phyloP scores from a whole-genome alignment of 92 coral and sea anemone genomes.

The Epizoanthus ramosus region DNA sequence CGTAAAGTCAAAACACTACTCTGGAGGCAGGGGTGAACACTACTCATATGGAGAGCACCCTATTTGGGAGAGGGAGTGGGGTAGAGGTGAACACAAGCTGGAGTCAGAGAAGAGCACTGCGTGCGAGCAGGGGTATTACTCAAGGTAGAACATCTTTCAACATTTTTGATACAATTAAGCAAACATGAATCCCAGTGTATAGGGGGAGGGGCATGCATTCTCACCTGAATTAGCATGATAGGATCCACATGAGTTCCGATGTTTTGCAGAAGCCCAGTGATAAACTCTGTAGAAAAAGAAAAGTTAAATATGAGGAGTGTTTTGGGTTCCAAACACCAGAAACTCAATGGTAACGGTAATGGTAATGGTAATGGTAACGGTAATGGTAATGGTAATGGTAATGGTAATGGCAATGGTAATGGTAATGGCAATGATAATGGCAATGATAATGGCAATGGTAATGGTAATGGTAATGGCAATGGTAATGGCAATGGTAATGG shows the following conservation, averaged over 20 bases:
- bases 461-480: background rate
- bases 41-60: too few relatives aligned
- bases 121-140: too few relatives aligned
- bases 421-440: background rate
- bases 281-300: conserved; percentile 69
- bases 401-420: background rate
- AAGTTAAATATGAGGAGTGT: background rate
- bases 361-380: background rate
- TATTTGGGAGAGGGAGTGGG: too few relatives aligned
- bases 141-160: too few relatives aligned
- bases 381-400: background rate
- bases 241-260: conserved; percentile 99
- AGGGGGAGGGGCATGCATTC: background rate
- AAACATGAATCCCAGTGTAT: background rate
- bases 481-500: background rate
- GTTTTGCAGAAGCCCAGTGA: conserved; percentile 91
- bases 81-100: too few relatives aligned
- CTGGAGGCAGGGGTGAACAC: too few relatives aligned
- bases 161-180: too few relatives aligned
- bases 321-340: too few relatives aligned
- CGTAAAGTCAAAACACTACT: too few relatives aligned
- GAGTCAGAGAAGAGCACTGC: too few relatives aligned
- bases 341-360: background rate
- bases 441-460: background rate
- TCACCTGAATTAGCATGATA: conserved; percentile 90